Percentiles rank a stretch among this genome's conserved stretches.
Evolutionary conservation across 2,888 invertebrate species (phyloP).

Genomic region (Caenorhabditis afra): DNA sequence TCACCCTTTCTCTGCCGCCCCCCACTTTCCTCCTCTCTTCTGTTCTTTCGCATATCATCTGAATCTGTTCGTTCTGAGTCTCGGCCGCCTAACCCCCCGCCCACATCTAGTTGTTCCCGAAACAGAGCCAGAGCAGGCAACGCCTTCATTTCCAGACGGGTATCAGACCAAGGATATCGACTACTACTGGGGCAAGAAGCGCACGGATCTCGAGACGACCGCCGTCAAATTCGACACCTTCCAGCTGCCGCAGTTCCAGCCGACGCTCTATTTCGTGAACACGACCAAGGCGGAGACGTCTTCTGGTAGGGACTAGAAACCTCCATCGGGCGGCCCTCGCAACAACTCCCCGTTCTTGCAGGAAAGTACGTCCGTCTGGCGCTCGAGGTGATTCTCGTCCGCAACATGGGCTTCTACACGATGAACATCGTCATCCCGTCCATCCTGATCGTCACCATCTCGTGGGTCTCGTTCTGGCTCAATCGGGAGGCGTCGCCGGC

Average conservation of each 20-base stretch:
- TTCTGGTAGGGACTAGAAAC: slow-evolving; percentile 53
- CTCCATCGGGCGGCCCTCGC: not conserved
- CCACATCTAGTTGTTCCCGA: not conserved
- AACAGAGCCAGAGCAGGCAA: no score
- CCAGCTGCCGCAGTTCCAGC: slow-evolving; percentile 82
- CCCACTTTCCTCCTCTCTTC: slow-evolving; percentile 2
- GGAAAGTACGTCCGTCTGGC: slow-evolving; percentile 81
- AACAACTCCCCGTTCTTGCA: no score
- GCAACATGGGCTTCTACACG: slow-evolving; percentile 98
- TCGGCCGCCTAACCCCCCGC: slow-evolving; percentile 52
- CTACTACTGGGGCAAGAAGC: slow-evolving; percentile 82
- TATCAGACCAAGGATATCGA: slow-evolving; percentile 83
- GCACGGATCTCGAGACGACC: slow-evolving; percentile 77
- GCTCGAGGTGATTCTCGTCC: slow-evolving; percentile 85
- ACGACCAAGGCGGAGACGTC: slow-evolving; percentile 74
- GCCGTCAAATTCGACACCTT: slow-evolving; percentile 78
- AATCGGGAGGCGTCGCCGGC: slow-evolving; percentile 79
- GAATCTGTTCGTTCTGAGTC: slow-evolving; percentile 15
- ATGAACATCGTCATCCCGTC: slow-evolving; percentile 83
- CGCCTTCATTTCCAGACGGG: slow-evolving; percentile 81
- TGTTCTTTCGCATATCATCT: no score
- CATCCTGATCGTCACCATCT: slow-evolving; percentile 78
- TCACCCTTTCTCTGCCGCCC: slow-evolving; percentile 1
- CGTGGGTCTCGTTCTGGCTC: slow-evolving; percentile 80
- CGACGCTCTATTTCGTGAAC: slow-evolving; percentile 75